phyloP scores from a whole-genome alignment of 2,797 vertebrate species.

The Neosilurus hyrtlii region DNA sequence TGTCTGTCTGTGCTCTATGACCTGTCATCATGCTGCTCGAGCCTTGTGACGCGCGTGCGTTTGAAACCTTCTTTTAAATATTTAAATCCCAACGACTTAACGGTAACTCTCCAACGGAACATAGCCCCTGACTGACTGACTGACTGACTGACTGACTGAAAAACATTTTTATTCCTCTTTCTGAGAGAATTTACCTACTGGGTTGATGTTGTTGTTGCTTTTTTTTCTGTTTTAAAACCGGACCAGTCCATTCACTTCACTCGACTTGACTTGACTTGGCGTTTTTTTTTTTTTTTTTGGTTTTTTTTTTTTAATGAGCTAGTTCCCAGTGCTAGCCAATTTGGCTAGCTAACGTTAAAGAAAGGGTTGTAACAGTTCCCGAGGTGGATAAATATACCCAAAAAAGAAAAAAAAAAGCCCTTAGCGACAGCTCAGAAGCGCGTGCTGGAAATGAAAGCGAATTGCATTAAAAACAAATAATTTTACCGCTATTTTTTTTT shows the following conservation, averaged over 20 bases:
- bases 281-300: neutral
- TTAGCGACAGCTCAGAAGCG: neutral
- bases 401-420: neutral
- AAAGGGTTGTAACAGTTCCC: neutral
- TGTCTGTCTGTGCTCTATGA: neutral
- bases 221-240: neutral
- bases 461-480: neutral
- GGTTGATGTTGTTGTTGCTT: neutral
- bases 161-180: neutral
- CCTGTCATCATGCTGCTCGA: conserved; percentile 1
- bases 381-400: neutral
- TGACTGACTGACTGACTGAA: neutral
- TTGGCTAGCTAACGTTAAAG: conserved; percentile 20
- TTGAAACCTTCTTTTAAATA: neutral
- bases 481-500: too few species aligned
- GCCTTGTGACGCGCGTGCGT: neutral
- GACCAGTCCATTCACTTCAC: neutral
- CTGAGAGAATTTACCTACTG: neutral
- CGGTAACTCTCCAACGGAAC: conserved; percentile 12
- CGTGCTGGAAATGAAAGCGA: neutral
- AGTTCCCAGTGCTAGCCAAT: conserved; percentile 17
- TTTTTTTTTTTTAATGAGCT: neutral
- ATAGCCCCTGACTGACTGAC: neutral
- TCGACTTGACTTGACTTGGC: neutral
- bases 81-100: conserved; percentile 23